Evolutionary conservation across 2,113 vertebrate species (phyloP).

Genomic region (Salvelinus sp.): DNA sequence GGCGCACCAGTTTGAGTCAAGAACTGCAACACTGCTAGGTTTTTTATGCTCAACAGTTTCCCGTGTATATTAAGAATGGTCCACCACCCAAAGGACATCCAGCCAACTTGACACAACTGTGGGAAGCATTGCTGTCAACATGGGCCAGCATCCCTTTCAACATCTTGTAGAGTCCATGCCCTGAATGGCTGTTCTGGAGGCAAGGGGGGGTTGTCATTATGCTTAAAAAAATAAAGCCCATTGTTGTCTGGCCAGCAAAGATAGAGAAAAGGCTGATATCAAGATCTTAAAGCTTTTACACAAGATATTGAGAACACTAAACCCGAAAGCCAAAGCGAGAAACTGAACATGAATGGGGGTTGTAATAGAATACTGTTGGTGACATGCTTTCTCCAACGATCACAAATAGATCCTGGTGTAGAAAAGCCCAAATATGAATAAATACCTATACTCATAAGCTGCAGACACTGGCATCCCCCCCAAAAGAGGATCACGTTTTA

Average conservation of each 20-base stretch:
- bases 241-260: neutral
- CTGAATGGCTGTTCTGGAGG: too few relatives aligned
- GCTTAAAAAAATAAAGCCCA: neutral
- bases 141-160: too few relatives aligned
- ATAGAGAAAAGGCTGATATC: neutral
- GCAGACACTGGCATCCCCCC: conserved; percentile 1
- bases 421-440: conserved; percentile 7
- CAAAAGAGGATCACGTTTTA: neutral
- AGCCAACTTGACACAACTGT: too few relatives aligned
- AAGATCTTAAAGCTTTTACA: conserved; percentile 9
- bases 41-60: too few relatives aligned
- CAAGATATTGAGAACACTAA: neutral
- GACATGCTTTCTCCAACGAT: neutral
- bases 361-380: conserved; percentile 14
- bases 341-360: conserved; percentile 7
- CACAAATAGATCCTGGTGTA: neutral
- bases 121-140: too few relatives aligned
- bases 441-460: conserved; percentile 4
- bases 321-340: conserved; percentile 1
- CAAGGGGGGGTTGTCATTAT: neutral
- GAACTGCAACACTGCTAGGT: too few relatives aligned
- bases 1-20: too few relatives aligned
- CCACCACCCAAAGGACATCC: too few relatives aligned
- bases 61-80: too few relatives aligned
- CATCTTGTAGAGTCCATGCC: too few relatives aligned